phyloP scores from a whole-genome alignment of 2,113 vertebrate species.

The Ageneiosus marmoratus region DNA sequence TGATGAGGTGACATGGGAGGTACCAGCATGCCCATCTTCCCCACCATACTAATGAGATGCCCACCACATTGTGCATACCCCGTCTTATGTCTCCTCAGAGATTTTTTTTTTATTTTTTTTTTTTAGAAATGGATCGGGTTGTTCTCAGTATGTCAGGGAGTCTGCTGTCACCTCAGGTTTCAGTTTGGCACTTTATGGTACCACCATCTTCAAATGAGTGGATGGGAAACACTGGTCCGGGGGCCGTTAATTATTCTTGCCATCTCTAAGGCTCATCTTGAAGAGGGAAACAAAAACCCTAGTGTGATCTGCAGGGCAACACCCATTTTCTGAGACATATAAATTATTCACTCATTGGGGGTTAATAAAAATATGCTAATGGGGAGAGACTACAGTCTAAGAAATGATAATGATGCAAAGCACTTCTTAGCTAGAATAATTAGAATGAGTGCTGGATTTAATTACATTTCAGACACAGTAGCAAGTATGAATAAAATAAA shows the following conservation, averaged over 20 bases:
- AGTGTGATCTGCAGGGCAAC: slow-evolving; percentile 27
- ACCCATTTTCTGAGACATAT: slow-evolving; percentile 33
- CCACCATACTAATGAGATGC: slow-evolving; percentile 51
- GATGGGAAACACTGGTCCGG: slow-evolving; percentile 37
- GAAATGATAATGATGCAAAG: slow-evolving; percentile 49
- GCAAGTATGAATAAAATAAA: slow-evolving; percentile 12
- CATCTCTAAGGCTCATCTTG: slow-evolving; percentile 33
- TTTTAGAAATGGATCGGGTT: neutral
- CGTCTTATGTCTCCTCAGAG: slow-evolving; percentile 32
- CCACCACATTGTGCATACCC: slow-evolving; percentile 18
- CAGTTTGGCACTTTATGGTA: slow-evolving; percentile 41
- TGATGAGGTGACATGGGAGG: slow-evolving; percentile 47
- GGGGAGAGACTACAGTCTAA: slow-evolving; percentile 30
- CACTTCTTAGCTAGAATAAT: slow-evolving; percentile 43
- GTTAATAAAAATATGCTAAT: slow-evolving; percentile 62
- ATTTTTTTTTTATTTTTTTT: too few species aligned
- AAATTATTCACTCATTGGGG: slow-evolving; percentile 51
- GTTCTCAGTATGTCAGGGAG: slow-evolving; percentile 28
- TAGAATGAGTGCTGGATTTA: slow-evolving; percentile 47
- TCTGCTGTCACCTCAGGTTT: slow-evolving; percentile 51
- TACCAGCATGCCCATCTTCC: slow-evolving; percentile 32
- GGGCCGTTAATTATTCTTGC: slow-evolving; percentile 46
- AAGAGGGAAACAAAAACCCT: slow-evolving; percentile 25
- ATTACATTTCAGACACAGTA: slow-evolving; percentile 46
- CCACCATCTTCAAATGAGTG: slow-evolving; percentile 28